A percentile compares a stretch with the other conserved stretches of the same genome.
Conservation (phyloP, 1,140 invertebrate genomes). For the Ceratina calcarata region DNA sequence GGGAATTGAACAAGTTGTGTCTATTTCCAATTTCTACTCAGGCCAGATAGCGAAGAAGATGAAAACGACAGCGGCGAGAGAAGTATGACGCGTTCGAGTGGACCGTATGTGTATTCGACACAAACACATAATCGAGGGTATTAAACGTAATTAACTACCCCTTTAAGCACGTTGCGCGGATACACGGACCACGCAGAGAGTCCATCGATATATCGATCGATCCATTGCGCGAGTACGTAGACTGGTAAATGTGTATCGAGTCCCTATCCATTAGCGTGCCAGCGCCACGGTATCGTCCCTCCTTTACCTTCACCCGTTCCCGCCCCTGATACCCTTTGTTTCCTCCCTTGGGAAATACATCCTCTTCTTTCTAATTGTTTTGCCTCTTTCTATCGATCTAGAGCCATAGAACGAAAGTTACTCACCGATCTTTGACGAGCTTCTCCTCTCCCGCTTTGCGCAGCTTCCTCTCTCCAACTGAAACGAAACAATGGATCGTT, state of each 20-base stretch:
- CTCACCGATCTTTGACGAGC: constrained; percentile 51
- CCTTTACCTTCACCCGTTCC: constrained; percentile 53
- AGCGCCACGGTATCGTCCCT: constrained; percentile 45
- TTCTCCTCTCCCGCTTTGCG: neutral
- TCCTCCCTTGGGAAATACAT: constrained; percentile 71
- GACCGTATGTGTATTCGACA: constrained; percentile 71
- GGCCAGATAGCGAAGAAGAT: neutral
- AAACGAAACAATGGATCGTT: constrained; percentile 31
- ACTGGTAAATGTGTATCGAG: constrained; percentile 62
- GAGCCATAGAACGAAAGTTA: constrained; percentile 41
- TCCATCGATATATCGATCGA: constrained; percentile 76
- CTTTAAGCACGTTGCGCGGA: constrained; percentile 65
- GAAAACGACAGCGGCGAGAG: constrained; percentile 39
- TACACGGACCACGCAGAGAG: constrained; percentile 56
- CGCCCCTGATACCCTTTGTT: constrained; percentile 57
- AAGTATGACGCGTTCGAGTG: constrained; percentile 61
- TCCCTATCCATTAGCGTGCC: constrained; percentile 73
- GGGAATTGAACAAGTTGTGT: no score
- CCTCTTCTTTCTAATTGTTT: constrained; percentile 73
- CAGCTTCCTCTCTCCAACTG: constrained; percentile 20
- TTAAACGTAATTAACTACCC: constrained; percentile 78
- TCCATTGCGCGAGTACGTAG: constrained; percentile 49
- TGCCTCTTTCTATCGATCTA: constrained; percentile 62
- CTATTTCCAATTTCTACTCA: neutral
- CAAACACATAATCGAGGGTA: constrained; percentile 77